phyloP scores from a whole-genome alignment of 2,888 invertebrate genomes.

The Eulithis prunata region DNA sequence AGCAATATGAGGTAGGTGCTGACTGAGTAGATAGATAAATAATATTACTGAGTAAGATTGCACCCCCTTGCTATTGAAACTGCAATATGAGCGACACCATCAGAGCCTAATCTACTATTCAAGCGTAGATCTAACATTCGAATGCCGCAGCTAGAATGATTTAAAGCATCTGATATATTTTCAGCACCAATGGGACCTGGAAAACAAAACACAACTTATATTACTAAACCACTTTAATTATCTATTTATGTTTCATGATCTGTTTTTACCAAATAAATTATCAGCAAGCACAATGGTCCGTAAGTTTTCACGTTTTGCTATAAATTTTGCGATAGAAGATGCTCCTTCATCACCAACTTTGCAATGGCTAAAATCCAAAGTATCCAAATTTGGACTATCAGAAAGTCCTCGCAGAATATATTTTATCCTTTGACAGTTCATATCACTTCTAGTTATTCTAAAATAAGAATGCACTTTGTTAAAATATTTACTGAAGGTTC shows the following conservation, averaged over 20 bases:
- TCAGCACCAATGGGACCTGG: slow-evolving; percentile 73
- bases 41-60: slow-evolving; percentile 69
- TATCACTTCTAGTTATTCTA: slow-evolving; percentile 76
- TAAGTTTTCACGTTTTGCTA: slow-evolving; percentile 75
- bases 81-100: slow-evolving; percentile 75
- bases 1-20: not conserved
- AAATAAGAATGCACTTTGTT: slow-evolving; percentile 31
- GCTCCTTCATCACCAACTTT: slow-evolving; percentile 85
- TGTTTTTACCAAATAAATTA: slow-evolving; percentile 76
- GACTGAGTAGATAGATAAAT: not conserved
- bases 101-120: slow-evolving; percentile 74
- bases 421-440: slow-evolving; percentile 76
- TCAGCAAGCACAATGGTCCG: slow-evolving; percentile 78
- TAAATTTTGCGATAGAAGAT: slow-evolving; percentile 84
- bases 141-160: slow-evolving; percentile 68
- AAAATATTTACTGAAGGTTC: too few species aligned
- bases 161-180: slow-evolving; percentile 70
- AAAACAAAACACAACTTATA: not conserved
- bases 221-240: not conserved
- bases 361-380: slow-evolving; percentile 87
- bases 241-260: not conserved
- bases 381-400: slow-evolving; percentile 73
- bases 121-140: slow-evolving; percentile 72
- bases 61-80: slow-evolving; percentile 79
- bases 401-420: slow-evolving; percentile 73